Percentiles rank a stretch among this genome's conserved stretches.
Evolutionary conservation across 2,113 vertebrate genomes (phyloP).

Genomic region (Callipepla californica): DNA sequence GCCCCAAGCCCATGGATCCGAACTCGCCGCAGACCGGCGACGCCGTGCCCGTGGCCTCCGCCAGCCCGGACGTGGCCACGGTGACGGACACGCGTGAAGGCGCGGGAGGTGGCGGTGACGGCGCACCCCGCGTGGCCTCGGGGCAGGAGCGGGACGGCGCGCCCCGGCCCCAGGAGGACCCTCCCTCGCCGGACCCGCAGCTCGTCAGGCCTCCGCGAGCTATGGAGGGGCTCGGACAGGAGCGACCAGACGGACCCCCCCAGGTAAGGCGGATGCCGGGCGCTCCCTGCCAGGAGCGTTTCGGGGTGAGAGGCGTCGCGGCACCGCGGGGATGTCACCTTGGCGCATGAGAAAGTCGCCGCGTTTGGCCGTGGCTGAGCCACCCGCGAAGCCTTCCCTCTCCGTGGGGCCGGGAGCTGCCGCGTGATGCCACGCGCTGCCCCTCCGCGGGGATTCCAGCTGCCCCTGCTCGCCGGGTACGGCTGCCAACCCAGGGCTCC

Average conservation of each 20-base stretch:
- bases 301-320: neutral
- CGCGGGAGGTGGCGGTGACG: neutral
- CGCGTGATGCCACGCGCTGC: neutral
- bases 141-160: neutral
- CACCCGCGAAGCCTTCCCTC: neutral
- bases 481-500: neutral
- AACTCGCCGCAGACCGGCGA: neutral
- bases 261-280: conserved; percentile 64
- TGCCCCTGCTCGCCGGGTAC: neutral
- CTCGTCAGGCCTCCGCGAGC: neutral
- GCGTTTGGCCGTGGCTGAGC: neutral
- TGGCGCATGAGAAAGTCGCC: neutral
- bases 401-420: neutral
- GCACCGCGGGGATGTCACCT: neutral
- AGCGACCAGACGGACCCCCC: neutral
- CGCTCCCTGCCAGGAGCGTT: neutral
- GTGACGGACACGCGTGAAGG: neutral
- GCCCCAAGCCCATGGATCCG: conserved; percentile 44
- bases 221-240: neutral
- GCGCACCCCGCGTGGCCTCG: neutral
- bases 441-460: neutral
- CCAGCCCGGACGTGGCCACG: neutral
- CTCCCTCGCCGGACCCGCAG: neutral
- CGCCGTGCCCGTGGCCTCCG: neutral
- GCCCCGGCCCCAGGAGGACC: neutral